phyloP scores from a whole-genome alignment of 2,888 invertebrate genomes.

The Orthonychiurus folsomi region DNA sequence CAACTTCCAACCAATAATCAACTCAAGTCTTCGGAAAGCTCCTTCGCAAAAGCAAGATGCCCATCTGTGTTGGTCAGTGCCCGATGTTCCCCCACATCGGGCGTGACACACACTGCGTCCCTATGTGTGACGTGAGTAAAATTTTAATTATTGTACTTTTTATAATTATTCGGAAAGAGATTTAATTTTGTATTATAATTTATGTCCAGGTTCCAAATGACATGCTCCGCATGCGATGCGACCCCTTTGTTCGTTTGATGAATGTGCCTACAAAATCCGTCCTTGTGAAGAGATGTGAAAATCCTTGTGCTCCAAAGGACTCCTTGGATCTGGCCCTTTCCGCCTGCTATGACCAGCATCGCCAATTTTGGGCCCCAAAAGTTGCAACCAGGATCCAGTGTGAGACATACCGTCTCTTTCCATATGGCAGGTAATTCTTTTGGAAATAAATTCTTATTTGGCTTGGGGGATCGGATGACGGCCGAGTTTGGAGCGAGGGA shows the following conservation, averaged over 20 bases:
- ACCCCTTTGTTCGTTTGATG: slow-evolving; percentile 29
- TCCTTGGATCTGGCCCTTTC: slow-evolving; percentile 30
- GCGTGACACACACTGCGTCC: neutral
- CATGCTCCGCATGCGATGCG: slow-evolving; percentile 27
- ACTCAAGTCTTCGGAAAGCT: too few relatives aligned
- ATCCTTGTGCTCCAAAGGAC: slow-evolving; percentile 35
- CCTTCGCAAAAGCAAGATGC: slow-evolving; percentile 14
- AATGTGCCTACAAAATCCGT: slow-evolving; percentile 33
- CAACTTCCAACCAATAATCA: too few relatives aligned
- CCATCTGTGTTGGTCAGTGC: slow-evolving; percentile 4
- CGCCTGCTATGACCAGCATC: slow-evolving; percentile 38
- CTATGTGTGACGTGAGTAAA: neutral
- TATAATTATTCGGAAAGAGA: neutral
- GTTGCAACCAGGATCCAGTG: slow-evolving; percentile 22
- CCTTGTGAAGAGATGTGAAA: slow-evolving; percentile 27
- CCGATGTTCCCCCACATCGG: slow-evolving; percentile 7
- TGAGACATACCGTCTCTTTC: slow-evolving; percentile 35
- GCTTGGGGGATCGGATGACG: too few relatives aligned
- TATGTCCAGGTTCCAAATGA: slow-evolving; percentile 14
- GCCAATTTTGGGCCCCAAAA: slow-evolving; percentile 11
- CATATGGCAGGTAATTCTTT: slow-evolving; percentile 37
- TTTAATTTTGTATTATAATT: neutral
- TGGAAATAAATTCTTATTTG: too few relatives aligned
- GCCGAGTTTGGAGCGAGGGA: too few relatives aligned
- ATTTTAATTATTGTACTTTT: slow-evolving; percentile 3